A percentile compares a stretch with the other conserved stretches of the same genome.
These are phyloP conservation scores for Myrmecophaga tridactyla DNA, from an alignment of 2,113 vertebrate genomes.

Conservation along the genomic window DNA sequence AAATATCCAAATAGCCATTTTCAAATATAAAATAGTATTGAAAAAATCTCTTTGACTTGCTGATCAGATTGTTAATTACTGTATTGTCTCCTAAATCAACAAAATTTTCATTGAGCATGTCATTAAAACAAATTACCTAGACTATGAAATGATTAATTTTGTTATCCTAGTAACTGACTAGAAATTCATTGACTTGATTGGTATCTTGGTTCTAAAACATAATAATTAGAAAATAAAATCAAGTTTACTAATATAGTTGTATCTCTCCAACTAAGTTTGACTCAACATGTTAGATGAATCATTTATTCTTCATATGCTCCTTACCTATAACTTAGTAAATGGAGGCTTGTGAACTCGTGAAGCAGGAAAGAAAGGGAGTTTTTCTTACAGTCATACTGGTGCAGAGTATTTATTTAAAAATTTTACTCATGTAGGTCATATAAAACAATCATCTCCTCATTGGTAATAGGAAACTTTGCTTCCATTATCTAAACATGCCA, in stretches of 20 bases:
- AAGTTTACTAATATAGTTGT: slow-evolving; percentile 14
- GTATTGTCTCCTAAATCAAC: background rate
- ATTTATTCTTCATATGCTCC: background rate
- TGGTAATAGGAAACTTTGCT: background rate
- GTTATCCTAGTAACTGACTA: slow-evolving; percentile 14
- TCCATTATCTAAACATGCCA: background rate
- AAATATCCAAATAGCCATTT: background rate
- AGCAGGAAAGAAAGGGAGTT: background rate
- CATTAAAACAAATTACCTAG: slow-evolving; percentile 33
- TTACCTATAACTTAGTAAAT: background rate
- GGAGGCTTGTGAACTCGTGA: background rate
- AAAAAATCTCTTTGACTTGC: background rate
- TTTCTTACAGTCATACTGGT: background rate
- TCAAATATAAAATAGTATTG: background rate
- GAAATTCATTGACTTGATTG: slow-evolving; percentile 43
- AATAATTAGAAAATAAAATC: background rate
- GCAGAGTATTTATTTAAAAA: background rate
- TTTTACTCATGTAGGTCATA: background rate
- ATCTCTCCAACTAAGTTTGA: background rate
- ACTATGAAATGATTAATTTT: slow-evolving; percentile 12
- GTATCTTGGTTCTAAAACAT: background rate
- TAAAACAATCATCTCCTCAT: background rate
- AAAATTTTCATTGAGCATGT: background rate
- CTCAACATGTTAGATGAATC: background rate
- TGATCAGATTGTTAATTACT: background rate